Conservation (phyloP, 2,888 invertebrate genomes). For the Athripsodes cinereus region DNA sequence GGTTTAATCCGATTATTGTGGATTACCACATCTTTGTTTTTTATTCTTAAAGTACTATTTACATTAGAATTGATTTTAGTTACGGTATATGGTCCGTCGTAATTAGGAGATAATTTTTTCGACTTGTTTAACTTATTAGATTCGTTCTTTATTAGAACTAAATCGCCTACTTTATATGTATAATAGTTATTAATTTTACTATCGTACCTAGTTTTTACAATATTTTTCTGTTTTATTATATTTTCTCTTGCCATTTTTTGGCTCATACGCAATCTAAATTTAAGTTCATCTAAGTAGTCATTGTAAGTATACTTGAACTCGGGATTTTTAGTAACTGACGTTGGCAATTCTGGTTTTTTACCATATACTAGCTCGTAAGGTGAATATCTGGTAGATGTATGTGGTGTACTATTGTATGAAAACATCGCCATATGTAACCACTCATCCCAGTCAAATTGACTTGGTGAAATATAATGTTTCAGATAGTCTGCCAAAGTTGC, state of each 20-base stretch:
- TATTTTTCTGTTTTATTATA: constrained; percentile 24
- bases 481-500: constrained; percentile 28
- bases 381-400: constrained; percentile 32
- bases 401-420: constrained; percentile 26
- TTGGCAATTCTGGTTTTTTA: constrained; percentile 25
- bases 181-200: constrained; percentile 15
- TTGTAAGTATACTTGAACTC: constrained; percentile 30
- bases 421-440: not conserved
- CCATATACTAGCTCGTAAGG: constrained; percentile 34
- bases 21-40: not conserved
- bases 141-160: not conserved
- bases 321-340: constrained; percentile 25
- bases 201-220: constrained; percentile 27
- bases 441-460: constrained; percentile 1
- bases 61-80: not conserved
- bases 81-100: not conserved
- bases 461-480: constrained; percentile 1
- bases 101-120: not conserved
- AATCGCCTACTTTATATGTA: constrained; percentile 11
- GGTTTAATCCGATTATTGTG: not conserved
- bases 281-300: constrained; percentile 24
- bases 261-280: constrained; percentile 26
- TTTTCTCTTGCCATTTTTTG: constrained; percentile 29
- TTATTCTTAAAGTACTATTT: not conserved
- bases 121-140: not conserved